Conservation (phyloP, 2,113 vertebrate species). For the Pontoporia blainvillei region DNA sequence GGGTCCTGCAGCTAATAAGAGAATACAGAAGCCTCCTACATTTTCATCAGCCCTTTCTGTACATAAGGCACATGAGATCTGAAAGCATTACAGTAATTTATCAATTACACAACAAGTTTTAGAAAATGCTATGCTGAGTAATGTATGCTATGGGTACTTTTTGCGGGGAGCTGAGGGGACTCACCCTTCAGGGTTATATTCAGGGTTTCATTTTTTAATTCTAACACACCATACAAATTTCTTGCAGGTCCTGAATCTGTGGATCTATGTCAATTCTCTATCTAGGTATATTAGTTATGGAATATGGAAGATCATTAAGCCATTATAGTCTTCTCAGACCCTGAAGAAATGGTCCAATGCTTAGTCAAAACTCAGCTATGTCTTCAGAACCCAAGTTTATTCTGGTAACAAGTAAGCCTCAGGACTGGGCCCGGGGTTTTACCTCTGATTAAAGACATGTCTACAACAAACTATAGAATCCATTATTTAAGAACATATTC, state of each 20-base stretch:
- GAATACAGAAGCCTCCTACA: background rate
- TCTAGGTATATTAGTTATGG: background rate
- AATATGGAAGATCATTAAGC: background rate
- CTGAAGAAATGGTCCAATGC: background rate
- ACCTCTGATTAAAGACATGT: background rate
- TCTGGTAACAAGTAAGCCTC: slow-evolving; percentile 3
- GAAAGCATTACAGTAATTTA: slow-evolving; percentile 19
- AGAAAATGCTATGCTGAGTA: background rate
- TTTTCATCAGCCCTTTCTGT: slow-evolving; percentile 2
- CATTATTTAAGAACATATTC: background rate
- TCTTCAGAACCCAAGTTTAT: slow-evolving; percentile 17
- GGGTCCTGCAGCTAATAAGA: background rate
- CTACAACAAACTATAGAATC: background rate
- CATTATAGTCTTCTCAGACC: background rate
- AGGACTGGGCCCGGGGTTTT: background rate
- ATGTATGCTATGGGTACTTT: background rate
- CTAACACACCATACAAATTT: slow-evolving; percentile 17
- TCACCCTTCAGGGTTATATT: background rate
- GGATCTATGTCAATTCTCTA: background rate
- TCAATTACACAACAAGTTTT: background rate
- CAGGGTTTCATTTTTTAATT: background rate
- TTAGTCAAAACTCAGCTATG: background rate
- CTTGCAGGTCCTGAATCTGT: background rate
- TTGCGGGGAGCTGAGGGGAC: background rate
- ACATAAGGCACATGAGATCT: background rate